Percentiles rank a stretch among this genome's conserved stretches.
Conservation (phyloP, 2,797 vertebrate species). For the Brachyrhaphis roseni region DNA sequence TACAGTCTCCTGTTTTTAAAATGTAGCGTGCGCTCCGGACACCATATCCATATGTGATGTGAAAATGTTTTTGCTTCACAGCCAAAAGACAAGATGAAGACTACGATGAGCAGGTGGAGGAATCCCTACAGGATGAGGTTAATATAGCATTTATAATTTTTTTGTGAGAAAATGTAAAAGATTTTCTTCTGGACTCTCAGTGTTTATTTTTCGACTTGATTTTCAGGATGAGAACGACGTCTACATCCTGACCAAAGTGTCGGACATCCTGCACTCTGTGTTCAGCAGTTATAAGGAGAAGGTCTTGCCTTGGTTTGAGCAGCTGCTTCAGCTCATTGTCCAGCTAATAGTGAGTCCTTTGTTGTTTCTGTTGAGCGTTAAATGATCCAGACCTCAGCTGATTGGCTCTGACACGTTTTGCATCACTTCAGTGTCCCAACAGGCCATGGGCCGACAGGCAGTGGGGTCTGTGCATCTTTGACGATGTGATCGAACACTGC, state of each 20-base stretch:
- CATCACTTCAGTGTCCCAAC: slow-evolving; percentile 85
- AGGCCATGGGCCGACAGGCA: slow-evolving; percentile 97
- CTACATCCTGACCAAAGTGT: slow-evolving; percentile 99
- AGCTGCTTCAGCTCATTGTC: slow-evolving; percentile 94
- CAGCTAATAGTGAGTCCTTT: slow-evolving; percentile 91
- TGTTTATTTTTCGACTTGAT: not conserved
- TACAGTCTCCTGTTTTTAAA: not conserved
- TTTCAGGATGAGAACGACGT: slow-evolving; percentile 95
- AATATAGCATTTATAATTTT: slow-evolving; percentile 7
- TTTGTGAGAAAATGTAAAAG: too few species aligned
- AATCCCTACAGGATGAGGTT: slow-evolving; percentile 96
- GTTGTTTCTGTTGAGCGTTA: not conserved
- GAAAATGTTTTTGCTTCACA: slow-evolving; percentile 60
- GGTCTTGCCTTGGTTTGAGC: slow-evolving; percentile 97
- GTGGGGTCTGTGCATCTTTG: slow-evolving; percentile 98
- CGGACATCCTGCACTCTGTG: slow-evolving; percentile 96
- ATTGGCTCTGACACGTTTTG: accelerated
- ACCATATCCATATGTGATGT: not conserved
- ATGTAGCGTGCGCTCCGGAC: too few species aligned
- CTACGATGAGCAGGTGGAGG: slow-evolving; percentile 98
- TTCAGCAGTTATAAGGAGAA: slow-evolving; percentile 98
- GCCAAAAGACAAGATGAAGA: slow-evolving; percentile 99
- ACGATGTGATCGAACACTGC: slow-evolving; percentile 97
- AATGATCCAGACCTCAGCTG: not conserved
- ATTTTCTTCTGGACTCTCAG: not conserved